Evolutionary conservation across 2,797 vertebrate species (phyloP), one percentile per base, ranked within the genome.

Genomic region (Falco columbarius): DNA sequence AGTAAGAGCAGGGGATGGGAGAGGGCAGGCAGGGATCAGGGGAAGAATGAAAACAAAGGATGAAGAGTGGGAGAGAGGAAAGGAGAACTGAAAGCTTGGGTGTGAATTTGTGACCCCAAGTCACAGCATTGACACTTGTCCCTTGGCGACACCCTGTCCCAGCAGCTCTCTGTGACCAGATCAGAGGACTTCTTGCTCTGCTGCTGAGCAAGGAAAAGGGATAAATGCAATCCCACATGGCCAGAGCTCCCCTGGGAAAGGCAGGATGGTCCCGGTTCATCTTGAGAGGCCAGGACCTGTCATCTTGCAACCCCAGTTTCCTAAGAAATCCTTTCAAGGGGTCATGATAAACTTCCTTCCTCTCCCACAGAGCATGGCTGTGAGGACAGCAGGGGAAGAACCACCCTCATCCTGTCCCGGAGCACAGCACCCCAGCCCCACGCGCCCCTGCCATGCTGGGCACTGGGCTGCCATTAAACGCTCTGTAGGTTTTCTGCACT

Each of bases 391-490:
- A 4, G 38, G 32, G 51, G 22, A 75, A 71, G 77, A 58, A 36
- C 1, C 24, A 2, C 29, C 2, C 1, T 51, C 1, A 3, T 13
- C 0, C 0, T 29, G 55, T 55, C 46, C 68, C 36, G 42, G 46
- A 56, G 19, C 0, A 0, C 1, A 51, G 68, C 36, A 34, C 12
- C 63, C 38, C 80, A 58, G 30, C 32, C 54, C 36, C 44, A 8
- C 0, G 4, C 61, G 44, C n/a, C 61, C 30, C 72, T 27, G 18
- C 59, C 11, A 1, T 5, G 32, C 51, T 3, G 2, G 29, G 44
- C 61, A 10, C 58, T 81, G 1, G 1, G 29, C 49, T 71, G 51
- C 30, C 40, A 15, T 44, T 51, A 72, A 81, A 22, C 14, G 32
- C 51, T 76, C 51, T 0, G 0, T 17, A 29, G 0, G 2, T 51